Evolutionary conservation across 2,113 vertebrate species (phyloP), one percentile per base, ranked within the genome.

Genomic region (Callionymus lyra): DNA sequence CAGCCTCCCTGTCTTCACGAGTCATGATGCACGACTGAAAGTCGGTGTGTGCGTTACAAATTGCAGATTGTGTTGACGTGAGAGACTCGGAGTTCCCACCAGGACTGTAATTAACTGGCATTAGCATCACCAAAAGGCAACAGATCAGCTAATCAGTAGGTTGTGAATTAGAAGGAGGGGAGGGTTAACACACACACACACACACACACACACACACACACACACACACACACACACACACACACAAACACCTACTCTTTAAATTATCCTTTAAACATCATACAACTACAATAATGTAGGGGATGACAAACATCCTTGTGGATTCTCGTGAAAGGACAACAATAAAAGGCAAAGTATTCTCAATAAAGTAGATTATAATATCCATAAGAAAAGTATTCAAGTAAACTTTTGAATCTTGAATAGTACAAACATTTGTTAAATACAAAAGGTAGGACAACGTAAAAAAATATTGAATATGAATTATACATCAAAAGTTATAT

Each of bases 51-150:
- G 36, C n/a, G n/a, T n/a, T n/a, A n/a, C n/a, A n/a, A n/a, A n/a
- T n/a, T n/a, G n/a, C n/a, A 46, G 44, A 40, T 35, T 27, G 42
- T 54, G 36, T 31, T 41, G 47, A 33, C 43, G 47, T 34, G 33
- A 53, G 32, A 32, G 13, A 9, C 6, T 33, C 11, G 10, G 13
- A 35, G 44, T 54, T 58, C 52, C 58, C 61, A 68, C 42, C 50
- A 62, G 48, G 39, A 17, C 41, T 59, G 55, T 72, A 80, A 79
- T 84, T 78, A 73, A 72, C 70, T 41, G 3, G 47, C 55, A 80
- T 82, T 82, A 76, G 50, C 70, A 79, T 80, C 55, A 77, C 74
- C 76, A 72, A 80, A 78, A 77, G 60, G 54, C 61, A 81, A 79
- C 75, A 82, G 79, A 79, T 79, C 72, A 71, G 61, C 57, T 72